Conservation (phyloP, 2,888 invertebrate species). For the Temnothorax unifasciatus region DNA sequence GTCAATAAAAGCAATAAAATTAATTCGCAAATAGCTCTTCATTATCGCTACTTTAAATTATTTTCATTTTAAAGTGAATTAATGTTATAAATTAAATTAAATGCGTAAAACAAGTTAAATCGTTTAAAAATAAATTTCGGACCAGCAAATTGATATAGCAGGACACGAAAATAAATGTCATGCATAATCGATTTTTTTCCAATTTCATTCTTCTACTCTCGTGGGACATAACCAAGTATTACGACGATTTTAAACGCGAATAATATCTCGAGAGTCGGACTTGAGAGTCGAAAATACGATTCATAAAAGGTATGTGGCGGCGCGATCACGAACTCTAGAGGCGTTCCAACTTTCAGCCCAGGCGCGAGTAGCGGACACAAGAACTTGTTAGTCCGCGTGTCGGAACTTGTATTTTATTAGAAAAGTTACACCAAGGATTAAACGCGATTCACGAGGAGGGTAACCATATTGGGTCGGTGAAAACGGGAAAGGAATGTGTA, state of each 20-base stretch:
- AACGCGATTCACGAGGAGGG: slow-evolving; percentile 66
- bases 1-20: slow-evolving; percentile 33
- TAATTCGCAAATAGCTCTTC: slow-evolving; percentile 42
- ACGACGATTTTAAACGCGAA: slow-evolving; percentile 8
- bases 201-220: not conserved
- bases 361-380: slow-evolving; percentile 49
- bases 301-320: slow-evolving; percentile 23
- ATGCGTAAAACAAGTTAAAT: not conserved
- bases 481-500: slow-evolving; percentile 56
- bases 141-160: not conserved
- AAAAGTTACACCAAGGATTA: slow-evolving; percentile 78
- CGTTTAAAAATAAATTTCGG: slow-evolving; percentile 9
- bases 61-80: not conserved
- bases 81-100: slow-evolving; percentile 31
- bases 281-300: slow-evolving; percentile 36
- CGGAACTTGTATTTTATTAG: slow-evolving; percentile 80
- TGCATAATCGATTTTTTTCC: not conserved
- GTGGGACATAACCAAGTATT: slow-evolving; percentile 1
- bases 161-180: not conserved
- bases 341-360: slow-evolving; percentile 41
- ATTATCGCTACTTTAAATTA: slow-evolving; percentile 29
- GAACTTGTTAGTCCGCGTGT: slow-evolving; percentile 67
- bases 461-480: slow-evolving; percentile 55
- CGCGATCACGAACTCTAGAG: slow-evolving; percentile 45
- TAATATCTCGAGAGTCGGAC: slow-evolving; percentile 22